Conservation (phyloP, 2,113 vertebrate species). For the Hirundichthys speculiger region DNA sequence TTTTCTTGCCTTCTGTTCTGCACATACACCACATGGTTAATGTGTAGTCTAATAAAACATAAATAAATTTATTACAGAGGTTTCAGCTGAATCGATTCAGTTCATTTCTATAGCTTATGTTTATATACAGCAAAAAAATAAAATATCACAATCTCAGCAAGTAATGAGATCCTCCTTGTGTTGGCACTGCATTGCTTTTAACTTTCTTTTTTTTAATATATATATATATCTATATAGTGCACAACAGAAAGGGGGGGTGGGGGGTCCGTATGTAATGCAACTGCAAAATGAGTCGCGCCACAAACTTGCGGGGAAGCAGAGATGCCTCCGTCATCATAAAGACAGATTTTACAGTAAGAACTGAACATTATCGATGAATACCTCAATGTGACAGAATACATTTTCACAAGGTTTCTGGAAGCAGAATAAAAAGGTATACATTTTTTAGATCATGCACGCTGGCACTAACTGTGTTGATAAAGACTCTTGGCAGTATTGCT, state of each 20-base stretch:
- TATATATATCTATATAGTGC: constrained; percentile 7
- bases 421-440: constrained; percentile 65
- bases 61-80: constrained; percentile 69
- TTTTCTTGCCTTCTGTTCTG: not conserved
- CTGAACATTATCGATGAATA: constrained; percentile 41
- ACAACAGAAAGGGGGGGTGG: constrained; percentile 32
- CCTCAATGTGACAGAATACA: constrained; percentile 39
- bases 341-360: constrained; percentile 66
- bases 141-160: constrained; percentile 60
- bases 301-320: constrained; percentile 58
- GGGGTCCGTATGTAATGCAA: constrained; percentile 27
- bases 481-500: constrained; percentile 6
- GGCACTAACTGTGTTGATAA: constrained; percentile 31
- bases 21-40: constrained; percentile 42
- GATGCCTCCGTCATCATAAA: constrained; percentile 66
- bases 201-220: constrained; percentile 22
- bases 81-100: constrained; percentile 64
- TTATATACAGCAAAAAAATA: constrained; percentile 75
- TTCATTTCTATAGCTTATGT: constrained; percentile 79
- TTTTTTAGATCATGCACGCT: constrained; percentile 41
- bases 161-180: constrained; percentile 40
- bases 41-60: constrained; percentile 49
- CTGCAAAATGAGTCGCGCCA: constrained; percentile 48
- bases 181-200: constrained; percentile 37
- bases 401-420: constrained; percentile 61